A percentile compares a stretch with the other conserved stretches of the same genome.
These are phyloP conservation scores for Dendrocopos noguchii DNA, from an alignment of 2,113 vertebrate genomes.

Conservation along the genomic window DNA sequence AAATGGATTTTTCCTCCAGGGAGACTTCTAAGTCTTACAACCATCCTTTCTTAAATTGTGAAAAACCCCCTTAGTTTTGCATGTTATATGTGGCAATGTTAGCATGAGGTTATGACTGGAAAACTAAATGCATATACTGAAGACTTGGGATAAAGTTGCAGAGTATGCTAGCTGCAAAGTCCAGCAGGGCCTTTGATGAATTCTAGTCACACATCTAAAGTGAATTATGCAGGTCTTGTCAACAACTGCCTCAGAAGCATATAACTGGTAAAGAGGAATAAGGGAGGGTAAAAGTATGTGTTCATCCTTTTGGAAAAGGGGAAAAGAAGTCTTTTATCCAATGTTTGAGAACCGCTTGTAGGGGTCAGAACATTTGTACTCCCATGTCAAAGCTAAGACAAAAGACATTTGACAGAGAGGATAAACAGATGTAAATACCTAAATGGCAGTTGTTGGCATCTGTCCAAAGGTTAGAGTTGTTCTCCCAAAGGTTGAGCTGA, in stretches of 20 bases:
- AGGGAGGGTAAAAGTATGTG: conserved; percentile 60
- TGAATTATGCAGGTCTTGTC: conserved; percentile 74
- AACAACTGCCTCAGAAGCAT: conserved; percentile 60
- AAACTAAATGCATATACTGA: neutral
- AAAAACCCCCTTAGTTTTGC: neutral
- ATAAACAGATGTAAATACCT: conserved; percentile 82
- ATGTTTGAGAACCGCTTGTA: conserved; percentile 61
- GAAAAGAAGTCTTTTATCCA: conserved; percentile 56
- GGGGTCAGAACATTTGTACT: conserved; percentile 74
- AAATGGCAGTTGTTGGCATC: conserved; percentile 73
- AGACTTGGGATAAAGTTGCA: neutral
- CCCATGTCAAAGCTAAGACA: conserved; percentile 64
- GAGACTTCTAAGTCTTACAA: neutral
- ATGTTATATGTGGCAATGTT: neutral
- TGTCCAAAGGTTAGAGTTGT: conserved; percentile 64
- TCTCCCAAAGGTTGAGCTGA: conserved; percentile 41
- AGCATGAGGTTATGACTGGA: neutral
- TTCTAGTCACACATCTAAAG: conserved; percentile 72
- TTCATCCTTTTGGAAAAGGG: conserved; percentile 60
- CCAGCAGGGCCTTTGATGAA: conserved; percentile 25
- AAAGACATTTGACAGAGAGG: conserved; percentile 73
- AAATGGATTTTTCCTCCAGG: neutral
- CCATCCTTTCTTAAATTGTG: neutral
- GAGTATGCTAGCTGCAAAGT: neutral
- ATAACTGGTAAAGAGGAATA: conserved; percentile 56